Percentiles rank a stretch among this genome's conserved stretches.
These are phyloP conservation scores for Notodonta ziczac DNA, from an alignment of 2,888 invertebrate genomes.

Conservation along the genomic window DNA sequence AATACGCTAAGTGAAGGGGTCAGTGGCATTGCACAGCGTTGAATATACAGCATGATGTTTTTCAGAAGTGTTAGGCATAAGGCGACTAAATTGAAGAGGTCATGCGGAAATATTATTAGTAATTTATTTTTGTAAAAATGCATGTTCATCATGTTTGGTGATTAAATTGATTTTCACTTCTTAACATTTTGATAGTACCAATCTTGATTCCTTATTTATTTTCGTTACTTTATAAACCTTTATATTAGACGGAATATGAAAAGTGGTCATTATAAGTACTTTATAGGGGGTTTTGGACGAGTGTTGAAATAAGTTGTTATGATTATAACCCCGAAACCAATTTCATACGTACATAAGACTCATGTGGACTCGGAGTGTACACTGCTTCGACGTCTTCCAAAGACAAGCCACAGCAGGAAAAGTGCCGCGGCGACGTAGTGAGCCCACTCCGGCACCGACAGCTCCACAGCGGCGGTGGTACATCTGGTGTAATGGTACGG, in stretches of 20 bases:
- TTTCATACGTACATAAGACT: constrained; percentile 56
- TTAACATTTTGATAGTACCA: no score
- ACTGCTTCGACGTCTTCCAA: constrained; percentile 67
- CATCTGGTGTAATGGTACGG: constrained; percentile 56
- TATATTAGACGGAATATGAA: no score
- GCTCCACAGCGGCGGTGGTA: constrained; percentile 77
- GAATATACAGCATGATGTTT: constrained; percentile 49
- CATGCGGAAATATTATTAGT: not conserved
- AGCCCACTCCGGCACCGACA: constrained; percentile 76
- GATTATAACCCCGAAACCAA: not conserved
- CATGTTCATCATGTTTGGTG: no score
- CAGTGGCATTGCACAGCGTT: constrained; percentile 23
- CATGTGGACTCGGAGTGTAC: constrained; percentile 62
- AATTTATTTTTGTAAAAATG: no score
- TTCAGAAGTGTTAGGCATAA: constrained; percentile 24
- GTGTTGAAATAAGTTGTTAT: no score
- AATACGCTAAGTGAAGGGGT: constrained; percentile 17
- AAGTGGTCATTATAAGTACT: no score
- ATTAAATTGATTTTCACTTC: no score
- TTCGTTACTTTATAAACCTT: no score
- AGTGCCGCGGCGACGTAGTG: constrained; percentile 74
- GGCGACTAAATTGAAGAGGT: constrained; percentile 35
- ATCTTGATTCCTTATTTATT: no score
- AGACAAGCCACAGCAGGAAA: constrained; percentile 73
- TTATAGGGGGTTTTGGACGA: no score